Conservation (phyloP, 1,140 invertebrate genomes). For the Eupeodes corollae region DNA sequence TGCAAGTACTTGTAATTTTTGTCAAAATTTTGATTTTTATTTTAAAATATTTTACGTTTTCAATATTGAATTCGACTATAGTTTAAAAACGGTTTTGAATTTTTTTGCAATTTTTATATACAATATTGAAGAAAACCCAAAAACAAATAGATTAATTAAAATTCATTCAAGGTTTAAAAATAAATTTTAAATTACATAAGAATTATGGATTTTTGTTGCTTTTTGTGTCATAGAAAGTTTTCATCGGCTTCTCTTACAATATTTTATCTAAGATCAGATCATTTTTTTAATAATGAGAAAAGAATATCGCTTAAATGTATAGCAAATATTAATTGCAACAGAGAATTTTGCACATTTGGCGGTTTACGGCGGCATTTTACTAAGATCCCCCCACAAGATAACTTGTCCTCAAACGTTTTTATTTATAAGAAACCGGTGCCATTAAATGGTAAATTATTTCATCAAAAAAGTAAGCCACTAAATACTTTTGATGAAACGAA, state of each 20-base stretch:
- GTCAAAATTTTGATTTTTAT: too few species aligned
- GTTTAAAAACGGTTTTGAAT: too few species aligned
- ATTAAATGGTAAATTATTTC: not conserved
- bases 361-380: not conserved
- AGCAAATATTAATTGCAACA: not conserved
- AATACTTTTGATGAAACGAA: not conserved
- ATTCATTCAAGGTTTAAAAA: too few species aligned
- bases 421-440: not conserved
- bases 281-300: not conserved
- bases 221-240: not conserved
- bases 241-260: not conserved
- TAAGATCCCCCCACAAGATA: not conserved
- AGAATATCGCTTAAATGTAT: not conserved
- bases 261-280: not conserved
- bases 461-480: not conserved
- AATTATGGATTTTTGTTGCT: not conserved
- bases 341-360: not conserved
- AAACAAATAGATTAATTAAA: too few species aligned
- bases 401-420: not conserved
- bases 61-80: too few species aligned
- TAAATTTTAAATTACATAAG: not conserved
- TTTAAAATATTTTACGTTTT: too few species aligned
- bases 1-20: too few species aligned
- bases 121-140: too few species aligned
- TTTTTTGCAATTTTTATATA: too few species aligned